These are phyloP conservation scores for Halocaridina rubra DNA, from an alignment of 2,888 invertebrate genomes.

Conservation along the genomic window DNA sequence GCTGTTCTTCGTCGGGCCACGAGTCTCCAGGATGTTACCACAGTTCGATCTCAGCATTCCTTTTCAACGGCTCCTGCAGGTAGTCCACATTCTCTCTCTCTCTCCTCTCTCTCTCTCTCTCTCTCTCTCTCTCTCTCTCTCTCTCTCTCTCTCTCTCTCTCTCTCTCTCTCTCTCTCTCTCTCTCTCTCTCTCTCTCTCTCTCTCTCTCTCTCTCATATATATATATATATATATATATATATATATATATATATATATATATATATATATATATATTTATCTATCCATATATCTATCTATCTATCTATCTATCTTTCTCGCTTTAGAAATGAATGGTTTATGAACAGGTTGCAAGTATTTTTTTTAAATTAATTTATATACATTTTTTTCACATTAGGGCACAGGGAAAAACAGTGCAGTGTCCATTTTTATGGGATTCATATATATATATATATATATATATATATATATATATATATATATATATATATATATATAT, in stretches of 20 bases:
- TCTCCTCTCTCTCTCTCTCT: not conserved
- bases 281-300: not conserved
- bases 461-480: not conserved
- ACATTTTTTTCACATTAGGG: too few species aligned
- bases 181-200: not conserved
- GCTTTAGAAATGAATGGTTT: too few species aligned
- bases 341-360: too few species aligned
- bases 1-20: constrained; percentile 9
- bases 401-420: too few species aligned
- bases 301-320: not conserved
- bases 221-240: not conserved
- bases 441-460: not conserved
- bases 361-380: too few species aligned
- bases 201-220: not conserved
- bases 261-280: too few species aligned
- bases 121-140: not conserved
- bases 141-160: not conserved
- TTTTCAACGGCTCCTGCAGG: not conserved
- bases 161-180: not conserved
- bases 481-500: not conserved
- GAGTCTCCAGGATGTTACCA: constrained; percentile 19
- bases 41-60: not conserved
- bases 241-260: not conserved
- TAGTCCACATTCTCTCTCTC: not conserved
- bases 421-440: not conserved